Conservation (phyloP, 2,113 vertebrate species). For the Sakesphorus luctuosus region DNA sequence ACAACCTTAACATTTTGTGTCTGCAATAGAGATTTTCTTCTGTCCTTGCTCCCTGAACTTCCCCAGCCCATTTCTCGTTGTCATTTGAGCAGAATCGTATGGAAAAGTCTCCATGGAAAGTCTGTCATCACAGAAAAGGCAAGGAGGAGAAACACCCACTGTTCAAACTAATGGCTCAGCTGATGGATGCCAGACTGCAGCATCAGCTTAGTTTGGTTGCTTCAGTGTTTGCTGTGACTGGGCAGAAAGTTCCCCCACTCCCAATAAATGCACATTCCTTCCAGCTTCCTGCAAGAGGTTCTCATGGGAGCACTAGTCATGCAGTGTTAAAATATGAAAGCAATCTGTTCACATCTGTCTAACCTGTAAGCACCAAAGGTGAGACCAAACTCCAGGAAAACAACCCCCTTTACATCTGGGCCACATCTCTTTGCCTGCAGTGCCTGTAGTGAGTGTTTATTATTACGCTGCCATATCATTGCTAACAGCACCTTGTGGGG, state of each 20-base stretch:
- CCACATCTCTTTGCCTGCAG: neutral
- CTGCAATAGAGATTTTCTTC: conserved; percentile 44
- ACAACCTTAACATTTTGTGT: conserved; percentile 18
- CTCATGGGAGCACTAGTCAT: neutral
- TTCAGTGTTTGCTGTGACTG: neutral
- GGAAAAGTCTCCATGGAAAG: neutral
- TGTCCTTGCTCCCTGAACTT: conserved; percentile 26
- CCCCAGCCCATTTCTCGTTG: conserved; percentile 47
- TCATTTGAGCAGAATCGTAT: conserved; percentile 30
- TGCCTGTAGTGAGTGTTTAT: neutral
- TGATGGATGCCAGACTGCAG: conserved; percentile 13
- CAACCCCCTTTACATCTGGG: neutral
- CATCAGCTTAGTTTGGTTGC: neutral
- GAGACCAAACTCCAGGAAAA: neutral
- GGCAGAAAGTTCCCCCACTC: neutral
- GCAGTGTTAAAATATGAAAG: neutral
- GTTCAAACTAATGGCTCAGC: neutral
- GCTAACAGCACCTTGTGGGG: neutral
- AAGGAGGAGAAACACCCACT: conserved; percentile 13
- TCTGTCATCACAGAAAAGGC: conserved; percentile 46
- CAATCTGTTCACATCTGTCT: neutral
- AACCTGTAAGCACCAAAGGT: neutral
- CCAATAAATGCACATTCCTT: neutral
- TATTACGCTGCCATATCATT: neutral
- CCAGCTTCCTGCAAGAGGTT: neutral